These are phyloP conservation scores for Gymnogyps californianus DNA, from an alignment of 2,113 vertebrate genomes.

Conservation along the genomic window DNA sequence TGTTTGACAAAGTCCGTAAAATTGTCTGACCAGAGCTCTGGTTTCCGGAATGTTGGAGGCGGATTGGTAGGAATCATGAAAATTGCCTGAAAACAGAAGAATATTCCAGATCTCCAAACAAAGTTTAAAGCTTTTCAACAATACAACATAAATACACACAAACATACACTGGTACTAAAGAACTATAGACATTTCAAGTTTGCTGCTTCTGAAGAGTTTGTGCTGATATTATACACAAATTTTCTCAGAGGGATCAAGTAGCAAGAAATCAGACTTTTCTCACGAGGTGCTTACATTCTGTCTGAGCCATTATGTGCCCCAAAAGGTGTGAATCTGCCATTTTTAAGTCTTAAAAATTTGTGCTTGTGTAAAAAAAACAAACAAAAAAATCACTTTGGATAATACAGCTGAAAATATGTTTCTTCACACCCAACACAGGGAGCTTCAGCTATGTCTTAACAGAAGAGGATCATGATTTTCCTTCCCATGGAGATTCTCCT, in stretches of 20 bases:
- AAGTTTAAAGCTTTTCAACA: background rate
- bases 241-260: background rate
- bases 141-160: background rate
- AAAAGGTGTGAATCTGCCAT: background rate
- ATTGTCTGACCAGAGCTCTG: slow-evolving; percentile 81
- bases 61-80: slow-evolving; percentile 98
- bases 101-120: background rate
- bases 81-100: slow-evolving; percentile 81
- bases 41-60: slow-evolving; percentile 86
- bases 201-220: background rate
- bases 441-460: background rate
- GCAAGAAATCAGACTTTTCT: background rate
- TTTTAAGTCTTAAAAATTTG: background rate
- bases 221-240: background rate
- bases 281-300: background rate
- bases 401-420: background rate
- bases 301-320: background rate
- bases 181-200: accelerated
- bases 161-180: background rate
- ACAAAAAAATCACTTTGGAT: background rate
- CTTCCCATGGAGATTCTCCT: background rate
- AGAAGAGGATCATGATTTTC: background rate
- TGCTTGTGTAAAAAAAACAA: background rate
- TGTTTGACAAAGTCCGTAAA: slow-evolving; percentile 88
- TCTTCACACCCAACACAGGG: background rate